These are phyloP conservation scores for Chrysolina americana DNA, from an alignment of 2,888 invertebrate genomes.

Conservation along the genomic window DNA sequence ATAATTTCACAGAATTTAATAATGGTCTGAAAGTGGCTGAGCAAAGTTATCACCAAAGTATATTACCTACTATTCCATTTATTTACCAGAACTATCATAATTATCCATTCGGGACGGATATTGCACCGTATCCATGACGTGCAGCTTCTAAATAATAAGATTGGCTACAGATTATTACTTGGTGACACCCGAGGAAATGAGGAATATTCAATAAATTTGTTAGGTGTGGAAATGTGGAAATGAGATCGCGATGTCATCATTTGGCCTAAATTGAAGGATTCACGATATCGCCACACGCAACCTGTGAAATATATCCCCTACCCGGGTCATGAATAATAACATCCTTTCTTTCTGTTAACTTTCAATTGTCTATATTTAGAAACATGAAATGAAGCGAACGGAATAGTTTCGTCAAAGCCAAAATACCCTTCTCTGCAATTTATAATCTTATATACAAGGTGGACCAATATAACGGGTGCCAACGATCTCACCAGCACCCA, in stretches of 20 bases:
- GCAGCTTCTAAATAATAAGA: conserved; percentile 47
- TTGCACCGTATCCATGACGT: conserved; percentile 43
- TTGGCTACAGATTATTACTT: conserved; percentile 43
- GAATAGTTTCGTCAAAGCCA: background rate
- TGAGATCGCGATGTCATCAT: conserved; percentile 20
- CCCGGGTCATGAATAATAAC: conserved; percentile 10
- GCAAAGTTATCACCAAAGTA: conserved; percentile 2
- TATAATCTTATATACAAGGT: too few relatives aligned
- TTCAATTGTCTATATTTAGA: background rate
- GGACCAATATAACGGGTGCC: too few relatives aligned
- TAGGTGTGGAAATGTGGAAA: conserved; percentile 22
- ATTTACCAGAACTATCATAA: conserved; percentile 31
- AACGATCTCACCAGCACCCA: too few relatives aligned
- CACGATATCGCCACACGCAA: conserved; percentile 8
- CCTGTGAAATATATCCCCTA: background rate
- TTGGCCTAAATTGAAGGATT: conserved; percentile 11
- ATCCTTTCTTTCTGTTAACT: background rate
- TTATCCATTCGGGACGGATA: conserved; percentile 45
- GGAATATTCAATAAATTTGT: conserved; percentile 42
- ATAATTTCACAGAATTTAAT: conserved; percentile 9
- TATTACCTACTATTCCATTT: conserved; percentile 35
- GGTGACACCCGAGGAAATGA: conserved; percentile 42
- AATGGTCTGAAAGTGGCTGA: conserved; percentile 1
- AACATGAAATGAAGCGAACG: background rate
- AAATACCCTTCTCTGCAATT: too few relatives aligned